Percentiles rank a stretch among this genome's conserved stretches.
These are phyloP conservation scores for Gryllus longicercus DNA, from an alignment of 2,888 invertebrate species.

Conservation along the genomic window DNA sequence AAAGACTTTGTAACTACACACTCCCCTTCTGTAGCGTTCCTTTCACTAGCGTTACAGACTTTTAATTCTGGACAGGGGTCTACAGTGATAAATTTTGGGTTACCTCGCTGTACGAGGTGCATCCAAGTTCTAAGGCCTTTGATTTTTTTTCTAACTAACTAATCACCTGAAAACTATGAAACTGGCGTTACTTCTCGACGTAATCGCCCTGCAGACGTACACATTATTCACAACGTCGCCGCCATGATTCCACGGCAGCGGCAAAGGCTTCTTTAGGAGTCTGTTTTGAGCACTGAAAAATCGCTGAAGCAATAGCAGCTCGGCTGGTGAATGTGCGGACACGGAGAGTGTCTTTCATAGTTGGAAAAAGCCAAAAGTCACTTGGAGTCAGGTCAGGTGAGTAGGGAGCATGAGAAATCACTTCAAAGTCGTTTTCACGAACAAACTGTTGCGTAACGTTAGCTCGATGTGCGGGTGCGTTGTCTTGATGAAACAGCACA, in stretches of 20 bases:
- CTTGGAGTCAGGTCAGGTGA: conserved; percentile 25
- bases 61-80: too few species aligned
- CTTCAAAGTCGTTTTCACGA: conserved; percentile 20
- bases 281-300: conserved; percentile 20
- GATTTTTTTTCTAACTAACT: neutral
- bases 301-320: conserved; percentile 29
- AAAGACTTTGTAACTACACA: too few species aligned
- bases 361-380: conserved; percentile 19
- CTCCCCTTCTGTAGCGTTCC: too few species aligned
- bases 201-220: too few species aligned
- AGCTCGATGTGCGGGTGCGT: neutral
- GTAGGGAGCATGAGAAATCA: neutral
- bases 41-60: too few species aligned
- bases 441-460: neutral
- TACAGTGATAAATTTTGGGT: too few species aligned
- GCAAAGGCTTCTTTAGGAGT: neutral
- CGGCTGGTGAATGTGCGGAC: conserved; percentile 29
- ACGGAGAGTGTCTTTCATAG: conserved; percentile 30
- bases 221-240: neutral
- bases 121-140: neutral
- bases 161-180: neutral
- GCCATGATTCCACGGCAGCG: neutral
- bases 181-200: too few species aligned
- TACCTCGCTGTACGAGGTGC: neutral
- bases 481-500: neutral